phyloP scores from a whole-genome alignment of 1,140 invertebrate genomes.

The Drosophila cardini region DNA sequence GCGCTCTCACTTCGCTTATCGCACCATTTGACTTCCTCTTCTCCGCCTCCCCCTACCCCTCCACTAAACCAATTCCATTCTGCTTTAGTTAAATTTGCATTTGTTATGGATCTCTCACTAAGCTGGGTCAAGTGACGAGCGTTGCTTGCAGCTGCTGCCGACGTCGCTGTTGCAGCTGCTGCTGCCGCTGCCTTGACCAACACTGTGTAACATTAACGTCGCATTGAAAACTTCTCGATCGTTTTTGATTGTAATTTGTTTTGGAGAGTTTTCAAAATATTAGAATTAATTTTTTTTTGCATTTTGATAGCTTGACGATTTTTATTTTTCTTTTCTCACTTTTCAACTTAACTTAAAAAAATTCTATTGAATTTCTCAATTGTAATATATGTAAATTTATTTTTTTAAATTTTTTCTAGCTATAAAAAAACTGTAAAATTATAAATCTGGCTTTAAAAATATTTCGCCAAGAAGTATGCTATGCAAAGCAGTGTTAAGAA shows the following conservation, averaged over 20 bases:
- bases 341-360: no score
- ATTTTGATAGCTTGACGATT: no score
- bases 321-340: no score
- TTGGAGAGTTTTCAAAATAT: no score
- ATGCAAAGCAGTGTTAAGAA: not conserved
- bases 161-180: not conserved
- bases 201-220: conserved; percentile 2
- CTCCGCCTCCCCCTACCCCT: no score
- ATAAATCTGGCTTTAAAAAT: no score
- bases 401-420: no score
- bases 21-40: not conserved
- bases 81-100: conserved; percentile 49
- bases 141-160: conserved; percentile 1
- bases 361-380: no score
- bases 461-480: not conserved
- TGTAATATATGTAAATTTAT: no score
- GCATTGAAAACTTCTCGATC: not conserved
- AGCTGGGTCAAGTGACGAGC: conserved; percentile 59
- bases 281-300: no score
- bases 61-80: not conserved
- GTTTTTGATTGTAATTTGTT: no score
- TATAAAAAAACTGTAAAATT: no score
- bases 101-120: conserved; percentile 41
- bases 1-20: not conserved
- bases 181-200: conserved; percentile 41